Evolutionary conservation across 2,888 invertebrate species (phyloP).

Genomic region (Phlogophora meticulosa): DNA sequence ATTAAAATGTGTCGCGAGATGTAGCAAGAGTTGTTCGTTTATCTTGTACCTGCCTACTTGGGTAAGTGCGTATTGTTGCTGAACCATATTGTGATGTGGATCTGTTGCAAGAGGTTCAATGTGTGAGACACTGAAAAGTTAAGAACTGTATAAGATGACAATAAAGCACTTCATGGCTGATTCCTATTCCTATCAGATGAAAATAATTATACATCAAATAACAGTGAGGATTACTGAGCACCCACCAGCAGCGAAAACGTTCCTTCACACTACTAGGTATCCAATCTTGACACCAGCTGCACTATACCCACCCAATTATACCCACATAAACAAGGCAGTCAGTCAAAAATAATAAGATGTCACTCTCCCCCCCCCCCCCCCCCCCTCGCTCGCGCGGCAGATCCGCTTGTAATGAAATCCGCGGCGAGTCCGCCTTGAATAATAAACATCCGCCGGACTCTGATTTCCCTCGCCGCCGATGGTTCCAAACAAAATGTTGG

Average conservation of each 20-base stretch:
- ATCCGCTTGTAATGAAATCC: conserved; percentile 72
- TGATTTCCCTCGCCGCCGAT: conserved; percentile 83
- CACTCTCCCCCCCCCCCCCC: conserved; percentile 57
- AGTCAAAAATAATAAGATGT: conserved; percentile 68
- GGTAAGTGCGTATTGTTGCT: background rate
- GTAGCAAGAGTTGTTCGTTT: conserved; percentile 19
- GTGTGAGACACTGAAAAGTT: background rate
- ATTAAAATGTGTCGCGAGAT: conserved; percentile 24
- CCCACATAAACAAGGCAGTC: conserved; percentile 54
- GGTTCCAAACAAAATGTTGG: conserved; percentile 64
- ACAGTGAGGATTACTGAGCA: too few species aligned
- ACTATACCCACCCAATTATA: conserved; percentile 35
- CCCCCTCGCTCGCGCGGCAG: conserved; percentile 49
- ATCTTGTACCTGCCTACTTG: background rate
- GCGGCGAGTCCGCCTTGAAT: conserved; percentile 76
- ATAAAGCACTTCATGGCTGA: too few species aligned
- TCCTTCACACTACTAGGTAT: background rate
- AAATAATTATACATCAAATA: too few species aligned
- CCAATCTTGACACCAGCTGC: conserved; percentile 5
- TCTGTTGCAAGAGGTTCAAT: background rate
- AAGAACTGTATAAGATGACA: too few species aligned
- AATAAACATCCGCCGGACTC: conserved; percentile 75
- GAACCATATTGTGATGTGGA: background rate
- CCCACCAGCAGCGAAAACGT: background rate
- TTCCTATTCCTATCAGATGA: too few species aligned